These are phyloP conservation scores for Bradypodion ventrale DNA, from an alignment of 2,797 vertebrate genomes.

Conservation along the genomic window DNA sequence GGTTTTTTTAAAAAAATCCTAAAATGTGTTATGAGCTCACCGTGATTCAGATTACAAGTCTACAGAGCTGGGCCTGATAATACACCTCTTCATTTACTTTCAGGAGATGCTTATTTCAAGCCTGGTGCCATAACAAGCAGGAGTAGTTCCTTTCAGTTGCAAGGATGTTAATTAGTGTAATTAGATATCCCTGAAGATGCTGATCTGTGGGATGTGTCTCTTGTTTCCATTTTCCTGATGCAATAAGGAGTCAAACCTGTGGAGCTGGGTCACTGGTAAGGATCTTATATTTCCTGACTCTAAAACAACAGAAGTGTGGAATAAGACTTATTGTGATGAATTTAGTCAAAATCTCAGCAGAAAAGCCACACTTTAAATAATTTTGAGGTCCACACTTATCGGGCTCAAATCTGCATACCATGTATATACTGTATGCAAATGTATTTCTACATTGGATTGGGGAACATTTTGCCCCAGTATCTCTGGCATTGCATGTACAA, in stretches of 20 bases:
- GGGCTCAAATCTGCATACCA: too few species aligned
- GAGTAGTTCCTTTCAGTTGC: constrained; percentile 19
- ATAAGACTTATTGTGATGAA: neutral
- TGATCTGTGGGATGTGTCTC: neutral
- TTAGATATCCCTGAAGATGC: neutral
- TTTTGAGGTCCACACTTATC: too few species aligned
- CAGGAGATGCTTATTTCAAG: neutral
- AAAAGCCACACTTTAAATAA: too few species aligned
- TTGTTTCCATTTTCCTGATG: constrained; percentile 7
- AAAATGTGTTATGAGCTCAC: neutral
- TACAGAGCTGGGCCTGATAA: constrained; percentile 22
- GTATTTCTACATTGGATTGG: too few species aligned
- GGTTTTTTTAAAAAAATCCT: neutral
- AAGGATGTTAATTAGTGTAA: constrained; percentile 18
- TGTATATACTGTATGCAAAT: too few species aligned
- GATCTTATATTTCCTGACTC: neutral
- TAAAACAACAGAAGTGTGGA: neutral
- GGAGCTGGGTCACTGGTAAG: neutral
- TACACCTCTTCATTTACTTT: constrained; percentile 4
- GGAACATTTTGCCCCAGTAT: too few species aligned
- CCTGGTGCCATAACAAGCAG: constrained; percentile 18
- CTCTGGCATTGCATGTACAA: too few species aligned
- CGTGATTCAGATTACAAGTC: constrained; percentile 11
- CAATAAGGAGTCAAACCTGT: neutral
- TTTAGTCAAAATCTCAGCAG: neutral